Evolutionary conservation across 2,797 vertebrate species (phyloP).

Genomic region (Poeciliopsis paucimaculata): DNA sequence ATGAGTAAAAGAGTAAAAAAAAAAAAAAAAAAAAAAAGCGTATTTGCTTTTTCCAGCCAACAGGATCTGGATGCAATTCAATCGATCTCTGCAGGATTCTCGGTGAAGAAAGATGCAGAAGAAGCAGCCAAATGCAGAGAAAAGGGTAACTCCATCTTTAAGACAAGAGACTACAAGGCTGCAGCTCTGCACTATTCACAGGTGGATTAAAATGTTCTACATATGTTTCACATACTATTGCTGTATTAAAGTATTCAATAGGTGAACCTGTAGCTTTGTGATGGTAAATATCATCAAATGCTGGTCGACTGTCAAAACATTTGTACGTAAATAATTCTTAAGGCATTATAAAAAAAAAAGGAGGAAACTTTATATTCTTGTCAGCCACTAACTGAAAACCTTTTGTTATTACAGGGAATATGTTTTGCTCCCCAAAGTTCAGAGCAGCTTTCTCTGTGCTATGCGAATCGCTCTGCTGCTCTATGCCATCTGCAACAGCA

Average conservation of each 20-base stretch:
- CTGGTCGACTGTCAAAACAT: background rate
- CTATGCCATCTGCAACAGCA: slow-evolving; percentile 86
- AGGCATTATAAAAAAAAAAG: too few species aligned
- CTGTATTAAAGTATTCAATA: background rate
- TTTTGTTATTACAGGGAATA: slow-evolving; percentile 81
- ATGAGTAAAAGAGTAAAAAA: background rate
- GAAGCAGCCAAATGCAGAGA: slow-evolving; percentile 79
- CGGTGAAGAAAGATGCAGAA: slow-evolving; percentile 75
- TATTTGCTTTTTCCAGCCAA: slow-evolving; percentile 65
- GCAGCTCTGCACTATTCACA: slow-evolving; percentile 85
- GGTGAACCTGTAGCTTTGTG: background rate
- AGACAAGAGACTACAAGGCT: slow-evolving; percentile 75
- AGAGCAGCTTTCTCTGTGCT: slow-evolving; percentile 88
- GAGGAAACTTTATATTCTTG: background rate
- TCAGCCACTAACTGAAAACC: background rate
- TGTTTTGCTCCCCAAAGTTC: slow-evolving; percentile 79
- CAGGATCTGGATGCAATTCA: slow-evolving; percentile 80
- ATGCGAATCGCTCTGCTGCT: slow-evolving; percentile 93
- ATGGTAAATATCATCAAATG: background rate
- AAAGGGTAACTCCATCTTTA: slow-evolving; percentile 85
- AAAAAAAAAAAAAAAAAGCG: background rate
- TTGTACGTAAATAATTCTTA: background rate
- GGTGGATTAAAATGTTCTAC: slow-evolving; percentile 68
- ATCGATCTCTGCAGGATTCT: slow-evolving; percentile 63
- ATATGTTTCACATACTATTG: background rate